Percentiles rank a stretch among this genome's conserved stretches.
phyloP scores from a whole-genome alignment of 2,888 invertebrate species.

The Scaptomyza flava region DNA sequence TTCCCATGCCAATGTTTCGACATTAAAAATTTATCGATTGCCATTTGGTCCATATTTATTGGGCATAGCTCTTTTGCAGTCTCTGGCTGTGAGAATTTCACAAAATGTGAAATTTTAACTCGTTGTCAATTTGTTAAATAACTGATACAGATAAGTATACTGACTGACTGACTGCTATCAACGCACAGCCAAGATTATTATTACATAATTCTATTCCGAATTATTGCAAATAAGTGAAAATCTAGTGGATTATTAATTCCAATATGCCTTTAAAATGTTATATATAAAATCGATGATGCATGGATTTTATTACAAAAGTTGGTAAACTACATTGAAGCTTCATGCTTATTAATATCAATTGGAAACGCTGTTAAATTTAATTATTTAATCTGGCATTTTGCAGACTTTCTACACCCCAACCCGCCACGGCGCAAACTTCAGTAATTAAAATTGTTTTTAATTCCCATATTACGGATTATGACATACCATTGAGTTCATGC shows the following conservation, averaged over 20 bases:
- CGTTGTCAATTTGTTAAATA: no score
- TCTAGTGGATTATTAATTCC: no score
- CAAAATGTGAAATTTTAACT: conserved; percentile 24
- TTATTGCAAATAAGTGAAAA: no score
- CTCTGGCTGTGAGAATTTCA: conserved; percentile 34
- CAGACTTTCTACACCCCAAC: conserved; percentile 9
- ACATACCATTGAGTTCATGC: conserved; percentile 61
- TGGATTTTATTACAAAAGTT: no score
- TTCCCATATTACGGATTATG: conserved; percentile 76
- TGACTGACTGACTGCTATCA: not conserved
- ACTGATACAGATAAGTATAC: no score
- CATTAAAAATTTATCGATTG: conserved; percentile 63
- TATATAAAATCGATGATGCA: no score
- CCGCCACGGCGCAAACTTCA: conserved; percentile 57
- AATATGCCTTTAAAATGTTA: no score
- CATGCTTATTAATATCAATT: conserved; percentile 14
- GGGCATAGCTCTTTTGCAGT: conserved; percentile 16
- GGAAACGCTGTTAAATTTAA: conserved; percentile 11
- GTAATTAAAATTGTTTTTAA: conserved; percentile 80
- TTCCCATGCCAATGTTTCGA: conserved; percentile 69
- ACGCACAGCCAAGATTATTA: not conserved
- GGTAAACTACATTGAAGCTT: not conserved
- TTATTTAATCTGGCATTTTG: conserved; percentile 29
- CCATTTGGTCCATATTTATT: conserved; percentile 49
- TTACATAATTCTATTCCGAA: no score